Evolutionary conservation across 2,888 invertebrate species (phyloP).

Genomic region (Lepetodrilus schrolli): DNA sequence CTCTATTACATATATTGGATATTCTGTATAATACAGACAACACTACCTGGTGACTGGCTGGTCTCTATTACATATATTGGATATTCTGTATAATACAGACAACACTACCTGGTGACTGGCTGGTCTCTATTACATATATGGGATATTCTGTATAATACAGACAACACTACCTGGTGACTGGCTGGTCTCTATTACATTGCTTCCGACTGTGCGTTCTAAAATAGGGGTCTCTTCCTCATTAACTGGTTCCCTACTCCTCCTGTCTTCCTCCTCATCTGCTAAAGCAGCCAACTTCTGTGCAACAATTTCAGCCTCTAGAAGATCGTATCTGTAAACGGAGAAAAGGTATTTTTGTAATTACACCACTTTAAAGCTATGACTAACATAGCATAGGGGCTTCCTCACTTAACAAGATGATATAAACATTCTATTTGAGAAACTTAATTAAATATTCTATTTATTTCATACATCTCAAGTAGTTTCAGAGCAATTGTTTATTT

Average conservation of each 20-base stretch:
- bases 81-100: no score
- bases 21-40: no score
- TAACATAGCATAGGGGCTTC: neutral
- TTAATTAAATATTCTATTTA: no score
- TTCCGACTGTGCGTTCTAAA: no score
- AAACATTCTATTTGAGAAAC: neutral
- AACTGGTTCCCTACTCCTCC: constrained; percentile 29
- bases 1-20: no score
- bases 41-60: no score
- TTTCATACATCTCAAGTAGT: no score
- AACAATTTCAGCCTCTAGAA: constrained; percentile 64
- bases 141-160: no score
- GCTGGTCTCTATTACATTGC: neutral
- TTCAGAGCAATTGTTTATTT: neutral
- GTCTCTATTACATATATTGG: no score
- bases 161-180: no score
- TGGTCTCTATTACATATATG: no score
- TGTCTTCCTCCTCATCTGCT: constrained; percentile 40
- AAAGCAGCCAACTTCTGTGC: constrained; percentile 63
- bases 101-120: no score
- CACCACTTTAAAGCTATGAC: neutral
- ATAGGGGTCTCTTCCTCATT: constrained; percentile 27
- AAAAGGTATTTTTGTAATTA: neutral
- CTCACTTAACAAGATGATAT: neutral
- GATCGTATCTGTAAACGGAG: constrained; percentile 64